These are phyloP conservation scores for Electrona antarctica DNA, from an alignment of 2,113 vertebrate species.

Conservation along the genomic window DNA sequence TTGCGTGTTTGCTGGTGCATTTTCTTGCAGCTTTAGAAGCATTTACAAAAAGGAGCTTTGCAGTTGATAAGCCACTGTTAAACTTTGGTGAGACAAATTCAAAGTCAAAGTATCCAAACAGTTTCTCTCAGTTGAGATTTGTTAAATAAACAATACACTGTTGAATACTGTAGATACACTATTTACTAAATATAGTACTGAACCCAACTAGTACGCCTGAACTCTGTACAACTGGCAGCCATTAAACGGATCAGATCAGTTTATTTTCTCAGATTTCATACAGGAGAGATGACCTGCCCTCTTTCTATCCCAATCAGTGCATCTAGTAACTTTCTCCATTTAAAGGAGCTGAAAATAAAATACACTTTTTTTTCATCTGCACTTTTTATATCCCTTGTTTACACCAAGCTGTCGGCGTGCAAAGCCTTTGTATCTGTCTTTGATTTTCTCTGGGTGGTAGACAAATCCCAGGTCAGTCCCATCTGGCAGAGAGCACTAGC, in stretches of 20 bases:
- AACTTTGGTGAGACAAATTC: conserved; percentile 51
- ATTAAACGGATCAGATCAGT: background rate
- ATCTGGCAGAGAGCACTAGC: conserved; percentile 2
- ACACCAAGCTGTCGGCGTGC: conserved; percentile 1
- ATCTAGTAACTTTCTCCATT: background rate
- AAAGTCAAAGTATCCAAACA: conserved; percentile 70
- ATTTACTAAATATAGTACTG: conserved; percentile 14
- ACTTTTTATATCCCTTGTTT: background rate
- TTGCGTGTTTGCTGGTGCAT: conserved; percentile 12
- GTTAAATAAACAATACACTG: background rate
- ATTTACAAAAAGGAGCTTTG: conserved; percentile 21
- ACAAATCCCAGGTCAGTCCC: conserved; percentile 3
- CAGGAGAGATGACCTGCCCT: too few species aligned
- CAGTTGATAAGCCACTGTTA: conserved; percentile 19
- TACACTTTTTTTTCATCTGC: background rate
- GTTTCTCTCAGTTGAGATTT: conserved; percentile 50
- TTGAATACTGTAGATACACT: conserved; percentile 7
- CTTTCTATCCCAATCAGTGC: too few species aligned
- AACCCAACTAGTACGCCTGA: conserved; percentile 1
- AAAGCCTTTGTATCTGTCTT: background rate
- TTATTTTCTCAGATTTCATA: too few species aligned
- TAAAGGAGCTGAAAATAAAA: background rate
- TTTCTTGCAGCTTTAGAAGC: conserved; percentile 8
- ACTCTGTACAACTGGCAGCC: background rate
- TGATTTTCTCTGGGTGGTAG: background rate